Evolutionary conservation across 2,113 vertebrate species (phyloP).

Genomic region (Corydoras sp.): DNA sequence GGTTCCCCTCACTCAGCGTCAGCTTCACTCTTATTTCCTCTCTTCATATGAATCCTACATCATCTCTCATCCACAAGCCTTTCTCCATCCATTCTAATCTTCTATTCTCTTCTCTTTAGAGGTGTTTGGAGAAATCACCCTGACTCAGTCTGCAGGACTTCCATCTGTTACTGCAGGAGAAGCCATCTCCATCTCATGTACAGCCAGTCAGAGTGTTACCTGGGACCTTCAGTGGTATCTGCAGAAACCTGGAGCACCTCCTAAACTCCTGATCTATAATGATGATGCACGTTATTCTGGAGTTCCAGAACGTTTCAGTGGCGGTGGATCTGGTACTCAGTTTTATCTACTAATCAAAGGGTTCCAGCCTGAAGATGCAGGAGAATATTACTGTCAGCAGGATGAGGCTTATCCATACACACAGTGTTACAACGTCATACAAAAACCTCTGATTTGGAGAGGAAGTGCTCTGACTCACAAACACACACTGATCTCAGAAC

Average conservation of each 20-base stretch:
- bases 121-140: not conserved
- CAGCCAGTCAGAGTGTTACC: not conserved
- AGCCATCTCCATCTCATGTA: not conserved
- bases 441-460: not conserved
- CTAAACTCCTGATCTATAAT: not conserved
- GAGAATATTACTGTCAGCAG: not conserved
- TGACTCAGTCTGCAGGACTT: not conserved
- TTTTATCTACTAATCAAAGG: not conserved
- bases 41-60: not conserved
- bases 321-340: not conserved
- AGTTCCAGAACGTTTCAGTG: not conserved
- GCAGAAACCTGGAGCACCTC: not conserved
- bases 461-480: not conserved
- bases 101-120: not conserved
- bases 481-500: not conserved
- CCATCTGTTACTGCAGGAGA: not conserved
- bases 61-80: not conserved
- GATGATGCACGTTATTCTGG: not conserved
- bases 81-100: not conserved
- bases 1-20: not conserved
- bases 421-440: not conserved
- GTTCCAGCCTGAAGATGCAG: not conserved
- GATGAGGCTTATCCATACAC: not conserved
- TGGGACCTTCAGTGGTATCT: not conserved
- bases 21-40: not conserved